phyloP scores from a whole-genome alignment of 2,888 invertebrate species.

The Drosophila neoperkinsi region DNA sequence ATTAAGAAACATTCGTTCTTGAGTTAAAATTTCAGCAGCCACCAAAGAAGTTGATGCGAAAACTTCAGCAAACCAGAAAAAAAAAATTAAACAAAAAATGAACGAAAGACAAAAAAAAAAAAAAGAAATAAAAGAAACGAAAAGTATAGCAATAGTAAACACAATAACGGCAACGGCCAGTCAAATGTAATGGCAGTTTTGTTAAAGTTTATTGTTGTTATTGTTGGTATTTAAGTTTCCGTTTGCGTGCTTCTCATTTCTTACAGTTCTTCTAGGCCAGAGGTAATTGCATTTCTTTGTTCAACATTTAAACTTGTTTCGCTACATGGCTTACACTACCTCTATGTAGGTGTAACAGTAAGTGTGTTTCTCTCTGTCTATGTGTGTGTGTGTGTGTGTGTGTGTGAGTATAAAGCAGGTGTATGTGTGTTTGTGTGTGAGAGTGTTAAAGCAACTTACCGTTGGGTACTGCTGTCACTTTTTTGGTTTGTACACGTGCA shows the following conservation, averaged over 20 bases:
- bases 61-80: constrained; percentile 52
- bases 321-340: constrained; percentile 65
- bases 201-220: constrained; percentile 43
- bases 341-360: constrained; percentile 33
- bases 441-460: constrained; percentile 88
- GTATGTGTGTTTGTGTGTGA: constrained; percentile 29
- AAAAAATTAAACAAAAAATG: constrained; percentile 16
- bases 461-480: constrained; percentile 95
- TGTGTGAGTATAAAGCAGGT: constrained; percentile 31
- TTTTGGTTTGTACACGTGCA: constrained; percentile 98
- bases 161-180: constrained; percentile 50
- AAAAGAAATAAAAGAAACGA: constrained; percentile 22
- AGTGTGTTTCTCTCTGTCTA: constrained; percentile 2
- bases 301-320: constrained; percentile 76
- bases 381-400: constrained; percentile 20
- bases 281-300: constrained; percentile 80
- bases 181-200: constrained; percentile 70
- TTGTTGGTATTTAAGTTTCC: constrained; percentile 49
- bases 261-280: constrained; percentile 64
- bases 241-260: constrained; percentile 65
- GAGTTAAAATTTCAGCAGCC: constrained; percentile 56
- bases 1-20: constrained; percentile 70
- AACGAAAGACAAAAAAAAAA: constrained; percentile 13
- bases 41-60: constrained; percentile 72
- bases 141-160: constrained; percentile 39